These are phyloP conservation scores for Chymomyza procnemis DNA, from an alignment of 2,888 invertebrate genomes.

Conservation along the genomic window DNA sequence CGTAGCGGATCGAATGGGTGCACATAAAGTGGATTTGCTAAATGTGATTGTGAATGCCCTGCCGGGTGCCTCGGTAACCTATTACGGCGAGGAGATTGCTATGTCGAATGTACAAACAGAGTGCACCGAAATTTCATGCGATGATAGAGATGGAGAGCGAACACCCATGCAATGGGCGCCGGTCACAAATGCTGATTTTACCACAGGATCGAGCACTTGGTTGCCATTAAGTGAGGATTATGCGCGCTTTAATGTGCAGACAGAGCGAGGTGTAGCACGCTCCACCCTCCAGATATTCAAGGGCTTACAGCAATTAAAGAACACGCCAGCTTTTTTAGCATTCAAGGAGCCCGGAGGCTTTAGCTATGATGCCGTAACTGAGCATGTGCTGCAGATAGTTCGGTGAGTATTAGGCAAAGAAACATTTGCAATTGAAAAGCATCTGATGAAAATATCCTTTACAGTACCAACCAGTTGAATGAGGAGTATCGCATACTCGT, in stretches of 20 bases:
- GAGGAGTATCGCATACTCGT: slow-evolving; percentile 73
- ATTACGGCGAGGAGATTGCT: slow-evolving; percentile 88
- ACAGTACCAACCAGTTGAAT: slow-evolving; percentile 49
- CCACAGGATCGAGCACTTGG: slow-evolving; percentile 81
- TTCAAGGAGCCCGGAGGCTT: slow-evolving; percentile 64
- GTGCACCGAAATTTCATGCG: slow-evolving; percentile 69
- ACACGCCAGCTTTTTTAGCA: slow-evolving; percentile 74
- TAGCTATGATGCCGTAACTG: slow-evolving; percentile 65
- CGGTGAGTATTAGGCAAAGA: slow-evolving; percentile 44
- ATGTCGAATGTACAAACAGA: slow-evolving; percentile 80
- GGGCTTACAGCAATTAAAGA: slow-evolving; percentile 79
- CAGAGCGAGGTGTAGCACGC: slow-evolving; percentile 79
- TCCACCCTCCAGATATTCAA: slow-evolving; percentile 83
- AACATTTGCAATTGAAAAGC: neutral
- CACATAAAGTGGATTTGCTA: slow-evolving; percentile 83
- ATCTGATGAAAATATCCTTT: neutral
- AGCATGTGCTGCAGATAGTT: slow-evolving; percentile 74
- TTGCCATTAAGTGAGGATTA: slow-evolving; percentile 84
- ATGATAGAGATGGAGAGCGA: slow-evolving; percentile 80
- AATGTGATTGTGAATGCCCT: slow-evolving; percentile 85
- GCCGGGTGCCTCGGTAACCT: slow-evolving; percentile 88
- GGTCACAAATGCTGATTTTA: slow-evolving; percentile 81
- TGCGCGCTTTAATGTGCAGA: slow-evolving; percentile 80
- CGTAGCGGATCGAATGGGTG: slow-evolving; percentile 82
- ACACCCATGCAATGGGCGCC: slow-evolving; percentile 83